phyloP scores from a whole-genome alignment of 2,797 vertebrate species.

The Helarctos malayanus region DNA sequence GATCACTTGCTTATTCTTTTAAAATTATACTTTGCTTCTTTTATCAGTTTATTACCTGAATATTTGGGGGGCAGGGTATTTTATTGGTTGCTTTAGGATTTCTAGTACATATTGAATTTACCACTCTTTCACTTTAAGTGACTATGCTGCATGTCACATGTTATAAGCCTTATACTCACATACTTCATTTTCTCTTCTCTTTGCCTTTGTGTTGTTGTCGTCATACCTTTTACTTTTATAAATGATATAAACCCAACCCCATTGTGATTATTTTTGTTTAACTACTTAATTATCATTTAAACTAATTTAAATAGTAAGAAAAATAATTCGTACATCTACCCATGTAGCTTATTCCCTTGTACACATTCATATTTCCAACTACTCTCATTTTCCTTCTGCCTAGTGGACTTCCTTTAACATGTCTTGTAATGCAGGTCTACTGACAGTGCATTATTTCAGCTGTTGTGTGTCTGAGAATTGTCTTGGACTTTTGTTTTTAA shows the following conservation, averaged over 20 bases:
- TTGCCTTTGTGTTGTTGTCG: background rate
- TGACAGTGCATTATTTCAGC: background rate
- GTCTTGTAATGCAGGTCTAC: background rate
- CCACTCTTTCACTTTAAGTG: background rate
- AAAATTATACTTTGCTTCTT: background rate
- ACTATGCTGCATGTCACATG: background rate
- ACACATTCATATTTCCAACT: background rate
- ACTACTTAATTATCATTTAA: background rate
- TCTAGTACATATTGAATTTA: background rate
- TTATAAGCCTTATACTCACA: background rate
- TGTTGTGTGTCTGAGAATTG: background rate
- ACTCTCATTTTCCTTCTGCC: background rate
- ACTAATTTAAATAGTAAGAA: background rate
- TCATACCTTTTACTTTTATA: background rate
- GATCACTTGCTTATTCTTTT: background rate
- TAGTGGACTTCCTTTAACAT: background rate
- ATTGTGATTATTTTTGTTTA: background rate
- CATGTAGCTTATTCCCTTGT: background rate
- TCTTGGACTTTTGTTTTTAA: background rate
- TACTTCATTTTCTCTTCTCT: background rate
- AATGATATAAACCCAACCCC: background rate
- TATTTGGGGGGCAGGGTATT: background rate
- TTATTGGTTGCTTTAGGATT: background rate
- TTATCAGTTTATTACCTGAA: background rate
- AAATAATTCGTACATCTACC: background rate